phyloP scores from a whole-genome alignment of 2,888 invertebrate genomes.

The Noctua janthe region DNA sequence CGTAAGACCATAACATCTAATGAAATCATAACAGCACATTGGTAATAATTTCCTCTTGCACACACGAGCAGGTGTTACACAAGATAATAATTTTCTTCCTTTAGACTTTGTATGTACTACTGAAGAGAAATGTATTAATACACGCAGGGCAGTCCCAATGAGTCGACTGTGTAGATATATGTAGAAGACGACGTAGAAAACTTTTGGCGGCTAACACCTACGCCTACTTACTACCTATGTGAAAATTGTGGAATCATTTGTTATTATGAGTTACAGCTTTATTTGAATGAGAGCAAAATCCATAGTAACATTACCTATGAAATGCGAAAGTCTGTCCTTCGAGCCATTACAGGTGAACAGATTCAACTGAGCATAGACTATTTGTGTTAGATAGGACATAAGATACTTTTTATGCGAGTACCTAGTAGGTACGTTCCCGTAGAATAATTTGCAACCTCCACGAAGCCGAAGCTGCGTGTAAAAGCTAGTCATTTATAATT shows the following conservation, averaged over 20 bases:
- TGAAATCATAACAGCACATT: not conserved
- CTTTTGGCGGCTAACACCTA: slow-evolving; percentile 34
- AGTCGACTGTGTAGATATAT: slow-evolving; percentile 11
- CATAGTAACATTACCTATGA: not conserved
- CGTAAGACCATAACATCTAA: not conserved
- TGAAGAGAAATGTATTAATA: slow-evolving; percentile 26
- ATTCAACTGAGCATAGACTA: not conserved
- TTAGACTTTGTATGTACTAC: no score
- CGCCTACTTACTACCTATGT: not conserved
- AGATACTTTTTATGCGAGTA: not conserved
- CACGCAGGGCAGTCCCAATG: slow-evolving; percentile 47
- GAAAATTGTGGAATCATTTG: not conserved
- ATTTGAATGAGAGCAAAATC: not conserved
- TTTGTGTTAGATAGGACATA: not conserved
- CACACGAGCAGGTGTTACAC: not conserved
- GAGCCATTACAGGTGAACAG: not conserved
- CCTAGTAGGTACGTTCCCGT: not conserved
- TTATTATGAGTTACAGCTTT: not conserved
- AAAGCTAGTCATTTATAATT: not conserved
- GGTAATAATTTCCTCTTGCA: not conserved
- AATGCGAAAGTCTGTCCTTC: not conserved
- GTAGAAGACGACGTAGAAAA: slow-evolving; percentile 21
- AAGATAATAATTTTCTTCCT: not conserved
- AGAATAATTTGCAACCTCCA: not conserved
- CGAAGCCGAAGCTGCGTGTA: not conserved